A percentile compares a stretch with the other conserved stretches of the same genome.
These are phyloP conservation scores for Procapra przewalskii DNA, from an alignment of 2,113 vertebrate species.

Conservation along the genomic window DNA sequence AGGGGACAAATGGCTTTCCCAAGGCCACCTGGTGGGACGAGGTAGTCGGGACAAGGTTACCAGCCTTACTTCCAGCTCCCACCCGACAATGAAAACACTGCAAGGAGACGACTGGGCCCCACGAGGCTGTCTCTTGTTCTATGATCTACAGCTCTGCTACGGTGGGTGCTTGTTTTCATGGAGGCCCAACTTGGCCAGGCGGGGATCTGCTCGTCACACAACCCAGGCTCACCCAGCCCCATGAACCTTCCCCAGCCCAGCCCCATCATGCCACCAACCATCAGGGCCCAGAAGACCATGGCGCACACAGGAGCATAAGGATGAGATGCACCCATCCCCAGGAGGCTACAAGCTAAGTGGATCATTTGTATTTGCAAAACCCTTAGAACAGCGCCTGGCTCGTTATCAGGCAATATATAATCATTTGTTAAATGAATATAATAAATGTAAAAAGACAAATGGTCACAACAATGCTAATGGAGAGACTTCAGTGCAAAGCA, in stretches of 20 bases:
- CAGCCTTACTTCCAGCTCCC: neutral
- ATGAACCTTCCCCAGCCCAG: neutral
- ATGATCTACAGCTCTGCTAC: neutral
- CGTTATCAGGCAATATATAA: neutral
- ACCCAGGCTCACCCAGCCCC: rapidly evolving
- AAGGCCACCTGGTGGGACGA: neutral
- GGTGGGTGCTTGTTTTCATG: neutral
- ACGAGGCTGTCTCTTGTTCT: neutral
- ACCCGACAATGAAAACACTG: neutral
- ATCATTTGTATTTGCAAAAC: neutral
- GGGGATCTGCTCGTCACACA: neutral
- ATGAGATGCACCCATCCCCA: neutral
- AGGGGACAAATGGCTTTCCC: neutral
- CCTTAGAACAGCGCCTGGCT: neutral
- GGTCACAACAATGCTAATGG: neutral
- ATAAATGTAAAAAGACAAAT: neutral
- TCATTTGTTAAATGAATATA: conserved; percentile 1
- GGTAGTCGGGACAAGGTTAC: neutral
- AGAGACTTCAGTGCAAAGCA: neutral
- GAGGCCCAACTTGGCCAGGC: neutral
- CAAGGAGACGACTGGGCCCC: neutral
- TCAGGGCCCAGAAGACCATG: neutral
- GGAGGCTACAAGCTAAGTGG: neutral
- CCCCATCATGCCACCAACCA: neutral
- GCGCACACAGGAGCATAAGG: neutral